Evolutionary conservation across 2,888 invertebrate species (phyloP).

Genomic region (Acanthacorydalis orientalis): DNA sequence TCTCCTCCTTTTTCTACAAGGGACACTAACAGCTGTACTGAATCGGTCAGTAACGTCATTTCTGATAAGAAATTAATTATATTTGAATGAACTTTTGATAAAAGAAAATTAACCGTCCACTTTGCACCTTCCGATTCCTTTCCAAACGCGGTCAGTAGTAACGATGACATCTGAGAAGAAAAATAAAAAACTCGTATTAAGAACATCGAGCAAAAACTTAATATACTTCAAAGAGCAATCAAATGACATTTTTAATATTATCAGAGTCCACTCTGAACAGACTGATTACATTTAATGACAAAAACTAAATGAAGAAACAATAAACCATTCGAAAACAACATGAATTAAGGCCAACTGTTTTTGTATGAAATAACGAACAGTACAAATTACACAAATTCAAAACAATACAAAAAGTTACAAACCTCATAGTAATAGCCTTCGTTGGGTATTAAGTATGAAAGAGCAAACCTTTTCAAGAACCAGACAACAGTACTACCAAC

Average conservation of each 20-base stretch:
- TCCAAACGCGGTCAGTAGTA: conserved; percentile 43
- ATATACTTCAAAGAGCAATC: background rate
- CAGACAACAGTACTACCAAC: conserved; percentile 60
- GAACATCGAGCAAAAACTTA: conserved; percentile 1
- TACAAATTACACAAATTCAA: too few relatives aligned
- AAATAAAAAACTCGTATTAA: conserved; percentile 5
- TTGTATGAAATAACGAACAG: too few relatives aligned
- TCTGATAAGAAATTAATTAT: conserved; percentile 44
- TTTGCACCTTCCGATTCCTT: conserved; percentile 44
- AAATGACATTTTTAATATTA: conserved; percentile 12
- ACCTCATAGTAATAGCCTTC: conserved; percentile 40
- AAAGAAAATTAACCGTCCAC: conserved; percentile 43
- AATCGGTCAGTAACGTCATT: conserved; percentile 40
- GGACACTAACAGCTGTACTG: conserved; percentile 37
- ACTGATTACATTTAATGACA: too few relatives aligned
- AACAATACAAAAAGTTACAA: conserved; percentile 11
- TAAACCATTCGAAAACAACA: too few relatives aligned
- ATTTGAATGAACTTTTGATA: conserved; percentile 46
- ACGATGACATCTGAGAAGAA: conserved; percentile 37
- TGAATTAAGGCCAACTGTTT: too few relatives aligned
- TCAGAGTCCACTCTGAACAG: too few relatives aligned
- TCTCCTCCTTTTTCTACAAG: conserved; percentile 7
- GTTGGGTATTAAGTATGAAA: conserved; percentile 49
- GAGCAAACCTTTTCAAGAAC: conserved; percentile 63
- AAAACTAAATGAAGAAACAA: too few relatives aligned